Percentiles rank a stretch among this genome's conserved stretches.
These are phyloP conservation scores for Montipora efflorescens DNA, from an alignment of 64 coral and sea anemone genomes.

Conservation along the genomic window DNA sequence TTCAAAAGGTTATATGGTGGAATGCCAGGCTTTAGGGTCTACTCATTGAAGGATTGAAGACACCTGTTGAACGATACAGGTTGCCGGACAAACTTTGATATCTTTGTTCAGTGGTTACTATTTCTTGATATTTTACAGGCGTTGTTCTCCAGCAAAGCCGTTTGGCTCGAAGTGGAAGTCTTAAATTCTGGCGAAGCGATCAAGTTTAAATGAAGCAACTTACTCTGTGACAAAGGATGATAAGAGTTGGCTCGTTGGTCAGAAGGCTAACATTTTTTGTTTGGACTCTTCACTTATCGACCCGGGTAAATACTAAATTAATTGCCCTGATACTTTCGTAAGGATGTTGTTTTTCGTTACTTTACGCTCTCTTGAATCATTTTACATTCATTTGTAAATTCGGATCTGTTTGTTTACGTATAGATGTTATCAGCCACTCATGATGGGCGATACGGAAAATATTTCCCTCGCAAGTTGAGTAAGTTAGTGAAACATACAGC, in stretches of 20 bases:
- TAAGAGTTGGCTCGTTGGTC: not conserved
- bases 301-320: constrained; percentile 14
- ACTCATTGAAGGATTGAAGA: not conserved
- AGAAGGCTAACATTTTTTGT: not conserved
- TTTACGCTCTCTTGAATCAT: not conserved
- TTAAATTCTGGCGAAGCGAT: not conserved
- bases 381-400: not conserved
- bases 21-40: not conserved
- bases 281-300: not conserved
- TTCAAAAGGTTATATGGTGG: not conserved
- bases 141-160: not conserved
- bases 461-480: not conserved
- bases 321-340: not conserved
- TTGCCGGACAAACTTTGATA: not conserved
- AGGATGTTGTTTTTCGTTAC: not conserved
- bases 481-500: not conserved
- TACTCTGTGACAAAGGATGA: not conserved
- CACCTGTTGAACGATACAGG: constrained; percentile 29
- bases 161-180: not conserved
- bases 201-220: not conserved
- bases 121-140: not conserved
- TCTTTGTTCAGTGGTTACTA: not conserved
- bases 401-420: not conserved
- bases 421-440: not conserved
- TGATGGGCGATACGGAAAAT: not conserved